Evolutionary conservation across 2,113 vertebrate species (phyloP), one percentile per base, ranked within the genome.

Genomic region (Tyrannus savana): DNA sequence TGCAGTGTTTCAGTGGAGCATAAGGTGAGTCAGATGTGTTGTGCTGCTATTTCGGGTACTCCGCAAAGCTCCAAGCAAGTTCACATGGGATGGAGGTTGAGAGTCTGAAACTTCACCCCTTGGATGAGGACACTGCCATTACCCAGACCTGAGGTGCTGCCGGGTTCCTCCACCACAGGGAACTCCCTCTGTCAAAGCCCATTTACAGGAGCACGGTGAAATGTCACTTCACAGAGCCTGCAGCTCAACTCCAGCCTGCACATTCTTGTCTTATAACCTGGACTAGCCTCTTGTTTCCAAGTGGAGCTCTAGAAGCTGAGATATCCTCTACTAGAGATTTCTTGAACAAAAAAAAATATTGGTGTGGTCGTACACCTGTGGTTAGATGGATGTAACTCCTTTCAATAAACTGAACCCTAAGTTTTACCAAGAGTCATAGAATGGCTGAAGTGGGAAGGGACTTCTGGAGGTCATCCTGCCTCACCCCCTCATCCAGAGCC

Each of bases 161-260:
- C 1, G 1, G 44, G 33, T 42, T 63, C 27, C 15, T 5, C 41
- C 1, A 0, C 23, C 10, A 3, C 71, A 66, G 35, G 47, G n/a
- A 73, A 16, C 27, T 84, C 56, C 39, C 35, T 59, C 37, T 3
- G 1, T 73, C 63, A 73, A 76, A 93, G 75, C 18, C 18, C 16
- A 12, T 79, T 72, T 90, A 59, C 2, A 4, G 56, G 28, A 84
- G 35, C 47, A 47, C 46, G 60, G 49, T 11, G 50, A 71, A 83
- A 55, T 1, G 0, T 22, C 4, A 3, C 42, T 77, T 92, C 25
- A 64, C 30, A 46, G 64, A 86, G 63, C 23, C n/a, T 46, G 6
- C n/a, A 56, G 21, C 12, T 86, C 73, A 67, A 28, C 64, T 67
- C 9, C 55, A 92, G 64, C 39, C 33, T 8, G 1, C 49, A 37